Conservation (phyloP, 2,888 invertebrate genomes). For the Euzetes globulus region DNA sequence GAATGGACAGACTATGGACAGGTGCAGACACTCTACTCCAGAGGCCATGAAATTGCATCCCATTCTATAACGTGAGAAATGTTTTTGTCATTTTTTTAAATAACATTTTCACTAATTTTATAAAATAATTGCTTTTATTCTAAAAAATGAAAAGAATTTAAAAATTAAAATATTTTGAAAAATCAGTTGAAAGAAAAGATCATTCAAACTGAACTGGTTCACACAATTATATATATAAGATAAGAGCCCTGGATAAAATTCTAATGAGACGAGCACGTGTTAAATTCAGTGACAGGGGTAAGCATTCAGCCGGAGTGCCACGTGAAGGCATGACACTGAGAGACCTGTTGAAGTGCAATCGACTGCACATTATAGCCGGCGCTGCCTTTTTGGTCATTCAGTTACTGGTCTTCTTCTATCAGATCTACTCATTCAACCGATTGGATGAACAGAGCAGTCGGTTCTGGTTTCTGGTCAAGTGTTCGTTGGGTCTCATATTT, state of each 20-base stretch:
- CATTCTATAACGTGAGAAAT: conserved; percentile 67
- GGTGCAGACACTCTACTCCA: conserved; percentile 88
- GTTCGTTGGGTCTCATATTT: not conserved
- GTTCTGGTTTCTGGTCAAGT: not conserved
- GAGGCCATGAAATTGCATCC: conserved; percentile 94
- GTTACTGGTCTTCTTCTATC: not conserved
- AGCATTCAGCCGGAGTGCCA: too few species aligned
- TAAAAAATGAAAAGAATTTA: not conserved
- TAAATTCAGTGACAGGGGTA: too few species aligned
- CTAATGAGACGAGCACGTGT: too few species aligned
- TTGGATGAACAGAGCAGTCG: not conserved
- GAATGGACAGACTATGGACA: conserved; percentile 98
- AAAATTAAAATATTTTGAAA: not conserved
- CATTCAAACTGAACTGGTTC: too few species aligned
- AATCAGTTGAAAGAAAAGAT: too few species aligned
- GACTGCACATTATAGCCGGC: not conserved
- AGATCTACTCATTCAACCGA: not conserved
- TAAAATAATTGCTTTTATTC: not conserved
- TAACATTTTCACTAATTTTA: not conserved
- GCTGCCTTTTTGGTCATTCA: not conserved
- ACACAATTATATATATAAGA: too few species aligned
- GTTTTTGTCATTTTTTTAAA: not conserved
- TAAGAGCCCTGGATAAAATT: too few species aligned
- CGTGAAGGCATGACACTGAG: too few species aligned
- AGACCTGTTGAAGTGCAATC: not conserved